These are phyloP conservation scores for Danio jaintianensis DNA, from an alignment of 2,797 vertebrate genomes.

Conservation along the genomic window DNA sequence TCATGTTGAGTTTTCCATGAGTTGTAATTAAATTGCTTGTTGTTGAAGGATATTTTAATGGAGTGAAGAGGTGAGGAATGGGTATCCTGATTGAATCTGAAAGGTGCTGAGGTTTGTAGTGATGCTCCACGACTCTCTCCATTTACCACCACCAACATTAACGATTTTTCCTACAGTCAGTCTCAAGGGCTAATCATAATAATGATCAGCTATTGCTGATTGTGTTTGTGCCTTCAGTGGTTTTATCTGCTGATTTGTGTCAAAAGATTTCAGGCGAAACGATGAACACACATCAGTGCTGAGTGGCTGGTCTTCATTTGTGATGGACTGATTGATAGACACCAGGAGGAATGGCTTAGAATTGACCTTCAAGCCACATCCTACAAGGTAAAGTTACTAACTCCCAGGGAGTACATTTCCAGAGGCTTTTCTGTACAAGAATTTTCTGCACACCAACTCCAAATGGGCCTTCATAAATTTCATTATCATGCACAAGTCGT, in stretches of 20 bases:
- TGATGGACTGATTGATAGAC: neutral
- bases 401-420: neutral
- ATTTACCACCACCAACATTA: neutral
- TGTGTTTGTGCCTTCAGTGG: slow-evolving; percentile 1
- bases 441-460: neutral
- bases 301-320: neutral
- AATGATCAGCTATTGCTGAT: slow-evolving; percentile 24
- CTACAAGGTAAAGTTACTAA: neutral
- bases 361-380: neutral
- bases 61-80: slow-evolving; percentile 50
- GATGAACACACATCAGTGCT: neutral
- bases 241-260: neutral
- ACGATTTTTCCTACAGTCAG: neutral
- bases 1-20: slow-evolving; percentile 57
- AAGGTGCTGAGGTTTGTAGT: slow-evolving; percentile 36
- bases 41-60: slow-evolving; percentile 64
- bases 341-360: neutral
- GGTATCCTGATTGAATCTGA: slow-evolving; percentile 50
- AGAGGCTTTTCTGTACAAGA: neutral
- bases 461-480: neutral
- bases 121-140: slow-evolving; percentile 3
- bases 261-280: neutral
- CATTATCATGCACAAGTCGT: slow-evolving; percentile 13
- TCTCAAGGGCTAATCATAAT: slow-evolving; percentile 17
- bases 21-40: slow-evolving; percentile 66